Base-by-base conservation (phyloP, 2,888 invertebrate genomes). In the Macrophya annulata region DNA sequence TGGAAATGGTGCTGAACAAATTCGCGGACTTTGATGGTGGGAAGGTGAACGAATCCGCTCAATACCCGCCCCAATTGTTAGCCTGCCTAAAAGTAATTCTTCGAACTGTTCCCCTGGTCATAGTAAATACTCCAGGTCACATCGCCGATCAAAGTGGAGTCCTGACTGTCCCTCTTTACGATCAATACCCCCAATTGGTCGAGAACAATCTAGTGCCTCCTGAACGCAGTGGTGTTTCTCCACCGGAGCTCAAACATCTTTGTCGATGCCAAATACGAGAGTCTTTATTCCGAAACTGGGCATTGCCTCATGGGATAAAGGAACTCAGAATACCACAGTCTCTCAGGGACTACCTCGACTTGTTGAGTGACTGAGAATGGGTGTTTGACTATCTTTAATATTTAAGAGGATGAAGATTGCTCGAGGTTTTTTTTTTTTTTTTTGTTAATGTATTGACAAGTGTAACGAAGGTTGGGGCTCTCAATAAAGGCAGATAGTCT, bases 211-310 rank as follows among this genome's bases (percentile, higher is more conserved):
- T 96, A 48, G 93, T 96, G 59, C 96, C 96, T 1, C 92, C 94
- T 25, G 94, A 95, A 4, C 94, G 96, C 85, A 96, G 96, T 91
- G 96, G 96, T 0, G 87, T 95, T 8, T 92, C 91, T 86, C 96
- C 96, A 1, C 95, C 96, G n/a, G 96, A 96, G 88, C 93, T 98
- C 85, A 96, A 96, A 88, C 97, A 98, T 92, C 93, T 98, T 4
- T 96, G 96, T 89, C 94, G 97, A 87, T 97, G 97, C 91, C 93
- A 94, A 37, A 95, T 98, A 72, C 95, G 98, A 86, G 94, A 96
- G 74, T 92, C 94, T 85, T 93, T 98, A 77, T 96, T 96, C 94
- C 89, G 94, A 55, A 96, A 96, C 90, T 96, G 96, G 93, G 96
- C 96, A 88, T 92, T 98, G 68, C 98, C 98, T 0, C 95, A 96